Percentiles rank a stretch among this genome's conserved stretches.
Conservation (phyloP, 64 coral and sea anemone species). For the Stichodactyla helianthus region DNA sequence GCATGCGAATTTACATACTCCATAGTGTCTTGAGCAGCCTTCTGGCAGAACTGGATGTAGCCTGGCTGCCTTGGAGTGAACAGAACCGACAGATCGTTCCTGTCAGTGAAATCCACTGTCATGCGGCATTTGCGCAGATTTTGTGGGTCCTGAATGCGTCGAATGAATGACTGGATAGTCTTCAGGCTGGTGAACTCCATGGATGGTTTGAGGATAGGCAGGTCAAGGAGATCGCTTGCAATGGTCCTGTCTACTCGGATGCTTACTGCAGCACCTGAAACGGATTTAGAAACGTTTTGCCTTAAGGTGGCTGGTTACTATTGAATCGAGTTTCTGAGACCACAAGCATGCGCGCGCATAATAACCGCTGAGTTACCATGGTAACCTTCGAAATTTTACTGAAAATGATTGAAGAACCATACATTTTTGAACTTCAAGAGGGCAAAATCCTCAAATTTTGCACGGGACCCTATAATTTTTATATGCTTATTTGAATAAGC, state of each 20-base stretch:
- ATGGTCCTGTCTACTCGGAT: slow-evolving; percentile 59
- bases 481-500: too few species aligned
- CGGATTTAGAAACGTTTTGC: neutral
- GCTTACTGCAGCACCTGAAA: slow-evolving; percentile 58
- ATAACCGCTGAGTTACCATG: too few species aligned
- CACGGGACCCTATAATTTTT: too few species aligned
- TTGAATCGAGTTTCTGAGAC: too few species aligned
- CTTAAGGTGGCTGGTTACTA: neutral
- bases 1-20: slow-evolving; percentile 47
- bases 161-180: slow-evolving; percentile 32
- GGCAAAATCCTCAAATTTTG: too few species aligned
- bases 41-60: slow-evolving; percentile 34
- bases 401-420: too few species aligned
- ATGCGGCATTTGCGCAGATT: slow-evolving; percentile 45
- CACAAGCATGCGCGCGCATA: too few species aligned
- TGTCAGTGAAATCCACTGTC: slow-evolving; percentile 68
- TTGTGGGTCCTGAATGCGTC: slow-evolving; percentile 20
- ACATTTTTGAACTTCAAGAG: too few species aligned
- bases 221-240: slow-evolving; percentile 47
- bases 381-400: too few species aligned
- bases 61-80: slow-evolving; percentile 38
- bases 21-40: slow-evolving; percentile 42
- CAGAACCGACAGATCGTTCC: slow-evolving; percentile 79
- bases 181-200: slow-evolving; percentile 32
- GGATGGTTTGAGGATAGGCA: neutral